A percentile compares a stretch with the other conserved stretches of the same genome.
These are phyloP conservation scores for Hyposoter dolosus DNA, from an alignment of 2,888 invertebrate species.

Conservation along the genomic window DNA sequence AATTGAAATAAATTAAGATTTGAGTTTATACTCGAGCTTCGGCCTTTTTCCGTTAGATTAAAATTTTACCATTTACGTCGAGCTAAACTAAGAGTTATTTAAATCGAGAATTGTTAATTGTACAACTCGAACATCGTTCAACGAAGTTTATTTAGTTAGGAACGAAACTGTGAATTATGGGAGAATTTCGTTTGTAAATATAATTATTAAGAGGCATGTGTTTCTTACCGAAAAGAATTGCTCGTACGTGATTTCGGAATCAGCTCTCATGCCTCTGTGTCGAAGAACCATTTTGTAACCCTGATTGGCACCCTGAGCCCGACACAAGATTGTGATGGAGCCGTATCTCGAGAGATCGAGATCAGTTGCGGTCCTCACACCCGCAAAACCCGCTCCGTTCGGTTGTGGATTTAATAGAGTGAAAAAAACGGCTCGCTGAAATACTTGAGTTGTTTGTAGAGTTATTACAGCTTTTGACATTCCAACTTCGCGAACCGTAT, in stretches of 20 bases:
- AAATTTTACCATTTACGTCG: no score
- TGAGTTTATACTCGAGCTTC: no score
- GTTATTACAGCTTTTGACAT: conserved; percentile 88
- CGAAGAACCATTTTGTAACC: conserved; percentile 88
- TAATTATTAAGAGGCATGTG: background rate
- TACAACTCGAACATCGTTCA: no score
- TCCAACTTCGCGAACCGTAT: conserved; percentile 88
- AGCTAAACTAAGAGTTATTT: no score
- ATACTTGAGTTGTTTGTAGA: conserved; percentile 87
- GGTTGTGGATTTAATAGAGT: conserved; percentile 88
- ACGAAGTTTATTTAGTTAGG: no score
- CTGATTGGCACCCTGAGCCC: conserved; percentile 87
- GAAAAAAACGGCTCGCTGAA: conserved; percentile 88
- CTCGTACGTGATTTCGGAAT: conserved; percentile 88
- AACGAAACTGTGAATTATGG: background rate
- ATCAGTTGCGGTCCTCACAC: conserved; percentile 85
- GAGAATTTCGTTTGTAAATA: background rate
- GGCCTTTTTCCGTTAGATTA: no score
- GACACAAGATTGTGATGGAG: conserved; percentile 86
- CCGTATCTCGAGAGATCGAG: conserved; percentile 86
- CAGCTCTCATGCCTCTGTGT: conserved; percentile 86
- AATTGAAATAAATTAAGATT: no score
- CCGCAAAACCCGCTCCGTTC: conserved; percentile 90
- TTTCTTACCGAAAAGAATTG: conserved; percentile 84
- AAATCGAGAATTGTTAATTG: no score